phyloP scores from a whole-genome alignment of 2,113 vertebrate species.

The Xerus inauris region DNA sequence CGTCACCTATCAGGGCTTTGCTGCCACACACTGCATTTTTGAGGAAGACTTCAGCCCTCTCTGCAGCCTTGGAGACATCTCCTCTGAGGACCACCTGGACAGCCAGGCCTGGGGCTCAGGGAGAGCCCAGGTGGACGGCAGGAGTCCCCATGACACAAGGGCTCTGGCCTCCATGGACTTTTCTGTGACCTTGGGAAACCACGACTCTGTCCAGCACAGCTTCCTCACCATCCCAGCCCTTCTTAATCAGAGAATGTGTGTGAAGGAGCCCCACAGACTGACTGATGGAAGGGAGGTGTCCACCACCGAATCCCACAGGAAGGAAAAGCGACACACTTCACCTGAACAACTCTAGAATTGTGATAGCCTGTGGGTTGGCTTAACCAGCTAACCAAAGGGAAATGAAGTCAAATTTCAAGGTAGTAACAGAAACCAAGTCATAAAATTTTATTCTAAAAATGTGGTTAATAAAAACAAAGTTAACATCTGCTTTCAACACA shows the following conservation, averaged over 20 bases:
- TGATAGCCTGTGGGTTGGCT: not conserved
- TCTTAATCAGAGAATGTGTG: not conserved
- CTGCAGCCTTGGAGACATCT: not conserved
- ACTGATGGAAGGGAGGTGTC: not conserved
- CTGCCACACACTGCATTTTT: not conserved
- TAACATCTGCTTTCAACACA: not conserved
- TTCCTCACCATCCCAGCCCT: not conserved
- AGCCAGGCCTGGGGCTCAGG: not conserved
- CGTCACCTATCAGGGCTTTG: not conserved
- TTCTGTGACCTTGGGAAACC: not conserved
- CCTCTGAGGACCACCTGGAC: not conserved
- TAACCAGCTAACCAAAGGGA: not conserved
- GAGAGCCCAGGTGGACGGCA: not conserved
- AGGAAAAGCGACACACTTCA: not conserved
- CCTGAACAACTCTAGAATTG: not conserved
- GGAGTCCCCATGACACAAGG: too few species aligned
- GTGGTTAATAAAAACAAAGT: slow-evolving; percentile 24
- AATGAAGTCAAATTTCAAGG: slow-evolving; percentile 35
- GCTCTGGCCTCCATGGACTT: too few species aligned
- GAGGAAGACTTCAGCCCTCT: not conserved
- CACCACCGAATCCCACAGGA: not conserved
- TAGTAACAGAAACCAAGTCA: slow-evolving; percentile 10
- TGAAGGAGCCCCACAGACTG: not conserved
- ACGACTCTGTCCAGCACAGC: not conserved
- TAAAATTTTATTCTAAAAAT: slow-evolving; percentile 21